Evolutionary conservation across 30 jellyfish, hydroid and myxozoan genomes (phyloP).

Genomic region (Aurelia coerulea): DNA sequence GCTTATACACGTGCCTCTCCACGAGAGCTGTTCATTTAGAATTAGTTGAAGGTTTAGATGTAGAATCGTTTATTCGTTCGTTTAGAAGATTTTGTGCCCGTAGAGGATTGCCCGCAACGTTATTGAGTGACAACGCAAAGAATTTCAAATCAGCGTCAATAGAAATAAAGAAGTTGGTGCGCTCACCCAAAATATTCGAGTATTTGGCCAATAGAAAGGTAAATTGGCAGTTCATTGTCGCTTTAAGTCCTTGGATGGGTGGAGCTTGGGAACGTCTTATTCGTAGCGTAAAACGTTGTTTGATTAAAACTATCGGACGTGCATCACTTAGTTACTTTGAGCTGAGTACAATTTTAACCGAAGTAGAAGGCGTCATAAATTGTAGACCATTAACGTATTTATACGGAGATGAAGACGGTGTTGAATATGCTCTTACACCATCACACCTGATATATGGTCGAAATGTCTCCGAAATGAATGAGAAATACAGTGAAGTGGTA

Average conservation of each 20-base stretch:
- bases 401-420: conserved; percentile 18
- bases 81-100: too few relatives aligned
- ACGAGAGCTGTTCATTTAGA: neutral
- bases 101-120: too few relatives aligned
- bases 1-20: neutral
- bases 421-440: conserved; percentile 35
- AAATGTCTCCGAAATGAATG: neutral
- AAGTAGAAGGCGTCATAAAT: conserved; percentile 38
- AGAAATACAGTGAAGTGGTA: conserved; percentile 29
- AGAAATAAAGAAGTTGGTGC: neutral
- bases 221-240: neutral
- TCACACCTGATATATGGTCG: conserved; percentile 30
- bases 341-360: conserved; percentile 40
- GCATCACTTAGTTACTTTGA: conserved; percentile 25
- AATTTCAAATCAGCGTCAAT: neutral
- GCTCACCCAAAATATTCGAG: neutral
- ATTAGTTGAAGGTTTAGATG: too few relatives aligned
- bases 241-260: neutral
- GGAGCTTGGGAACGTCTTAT: conserved; percentile 16
- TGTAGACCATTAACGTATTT: conserved; percentile 37
- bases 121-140: too few relatives aligned
- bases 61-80: too few relatives aligned
- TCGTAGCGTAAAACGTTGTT: neutral
- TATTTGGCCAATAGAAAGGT: neutral
- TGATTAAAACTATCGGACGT: neutral